phyloP scores from a whole-genome alignment of 2,797 vertebrate genomes.

The Mus minutoides region DNA sequence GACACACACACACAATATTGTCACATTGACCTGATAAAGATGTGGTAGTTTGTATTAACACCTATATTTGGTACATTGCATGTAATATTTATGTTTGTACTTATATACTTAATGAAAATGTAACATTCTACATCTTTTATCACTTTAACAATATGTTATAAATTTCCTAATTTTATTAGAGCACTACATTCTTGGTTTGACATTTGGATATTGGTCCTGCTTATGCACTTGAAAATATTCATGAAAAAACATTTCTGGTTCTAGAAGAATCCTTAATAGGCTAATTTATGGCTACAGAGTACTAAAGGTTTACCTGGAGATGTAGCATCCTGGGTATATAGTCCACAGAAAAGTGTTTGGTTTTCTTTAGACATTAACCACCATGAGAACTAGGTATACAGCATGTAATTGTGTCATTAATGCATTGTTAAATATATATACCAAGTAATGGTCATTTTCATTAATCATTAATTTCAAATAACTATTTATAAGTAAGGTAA shows the following conservation, averaged over 20 bases:
- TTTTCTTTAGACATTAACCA: neutral
- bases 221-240: slow-evolving; percentile 1
- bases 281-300: neutral
- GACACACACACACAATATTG: neutral
- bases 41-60: neutral
- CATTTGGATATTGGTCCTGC: neutral
- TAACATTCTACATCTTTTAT: neutral
- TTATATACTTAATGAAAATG: slow-evolving; percentile 26
- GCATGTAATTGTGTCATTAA: neutral
- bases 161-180: slow-evolving; percentile 29
- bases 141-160: slow-evolving; percentile 15
- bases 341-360: neutral
- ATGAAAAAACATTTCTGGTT: neutral
- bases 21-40: neutral
- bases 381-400: neutral
- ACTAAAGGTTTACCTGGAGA: neutral
- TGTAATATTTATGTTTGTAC: slow-evolving; percentile 31
- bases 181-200: neutral
- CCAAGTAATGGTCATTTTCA: neutral
- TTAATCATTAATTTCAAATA: neutral
- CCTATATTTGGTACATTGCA: neutral
- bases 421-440: neutral
- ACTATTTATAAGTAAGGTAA: neutral
- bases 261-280: neutral
- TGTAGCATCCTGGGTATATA: rapidly evolving